A percentile compares a stretch with the other conserved stretches of the same genome.
phyloP scores from a whole-genome alignment of 2,113 vertebrate species.

The Anarrhichthys ocellatus region DNA sequence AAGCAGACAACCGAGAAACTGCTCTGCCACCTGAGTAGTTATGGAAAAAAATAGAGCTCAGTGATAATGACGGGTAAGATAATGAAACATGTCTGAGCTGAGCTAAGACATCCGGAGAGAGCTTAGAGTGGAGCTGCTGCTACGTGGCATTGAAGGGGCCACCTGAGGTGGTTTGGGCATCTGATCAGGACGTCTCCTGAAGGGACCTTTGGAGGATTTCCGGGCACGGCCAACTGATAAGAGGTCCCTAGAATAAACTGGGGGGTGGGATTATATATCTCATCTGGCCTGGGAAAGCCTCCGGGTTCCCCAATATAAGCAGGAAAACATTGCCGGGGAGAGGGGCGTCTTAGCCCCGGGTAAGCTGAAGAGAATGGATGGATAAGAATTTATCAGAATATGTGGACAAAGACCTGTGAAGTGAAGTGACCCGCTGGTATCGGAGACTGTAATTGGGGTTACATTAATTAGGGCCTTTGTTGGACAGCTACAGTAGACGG shows the following conservation, averaged over 20 bases:
- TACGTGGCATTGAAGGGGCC: neutral
- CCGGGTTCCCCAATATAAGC: neutral
- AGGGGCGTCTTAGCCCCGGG: no score
- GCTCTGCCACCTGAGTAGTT: constrained; percentile 6
- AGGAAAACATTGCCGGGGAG: neutral
- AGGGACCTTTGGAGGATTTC: no score
- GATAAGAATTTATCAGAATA: neutral
- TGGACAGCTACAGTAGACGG: neutral
- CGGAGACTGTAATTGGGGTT: neutral
- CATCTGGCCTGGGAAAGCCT: no score
- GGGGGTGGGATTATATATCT: neutral
- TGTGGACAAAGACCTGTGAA: neutral
- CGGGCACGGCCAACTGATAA: neutral
- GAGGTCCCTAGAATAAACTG: neutral
- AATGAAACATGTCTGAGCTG: neutral
- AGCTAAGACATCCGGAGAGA: neutral
- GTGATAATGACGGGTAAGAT: neutral
- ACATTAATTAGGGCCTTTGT: neutral
- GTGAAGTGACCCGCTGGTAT: neutral
- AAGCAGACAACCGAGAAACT: constrained; percentile 6
- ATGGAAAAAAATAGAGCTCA: neutral
- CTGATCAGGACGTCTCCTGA: no score
- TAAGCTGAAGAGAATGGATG: neutral
- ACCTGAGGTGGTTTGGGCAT: neutral
- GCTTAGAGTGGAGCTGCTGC: neutral